Conservation (phyloP, 2,113 vertebrate genomes). For the Tinamus guttatus region DNA sequence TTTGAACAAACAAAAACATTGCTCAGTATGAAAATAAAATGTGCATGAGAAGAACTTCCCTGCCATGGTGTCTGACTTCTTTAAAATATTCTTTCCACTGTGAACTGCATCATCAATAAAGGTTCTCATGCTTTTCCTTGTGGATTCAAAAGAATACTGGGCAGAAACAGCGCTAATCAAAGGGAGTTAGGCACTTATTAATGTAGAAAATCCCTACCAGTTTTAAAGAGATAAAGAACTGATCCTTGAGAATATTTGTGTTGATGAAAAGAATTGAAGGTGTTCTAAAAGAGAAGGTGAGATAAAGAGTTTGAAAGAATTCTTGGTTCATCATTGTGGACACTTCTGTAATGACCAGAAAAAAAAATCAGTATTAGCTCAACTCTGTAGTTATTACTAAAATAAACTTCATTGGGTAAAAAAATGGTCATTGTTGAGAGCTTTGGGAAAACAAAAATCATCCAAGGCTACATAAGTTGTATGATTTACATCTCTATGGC, state of each 20-base stretch:
- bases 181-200: not conserved
- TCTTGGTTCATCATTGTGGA: not conserved
- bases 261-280: not conserved
- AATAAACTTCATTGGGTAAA: not conserved
- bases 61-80: not conserved
- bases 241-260: not conserved
- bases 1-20: not conserved
- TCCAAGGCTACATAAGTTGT: not conserved
- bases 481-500: not conserved
- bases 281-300: not conserved
- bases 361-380: not conserved
- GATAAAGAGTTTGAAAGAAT: not conserved
- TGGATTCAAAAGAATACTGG: not conserved
- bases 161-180: not conserved
- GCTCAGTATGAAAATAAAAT: not conserved
- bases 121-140: not conserved
- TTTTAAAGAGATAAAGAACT: not conserved
- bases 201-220: not conserved
- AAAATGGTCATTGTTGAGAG: not conserved
- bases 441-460: not conserved
- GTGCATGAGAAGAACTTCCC: conserved; percentile 29
- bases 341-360: not conserved
- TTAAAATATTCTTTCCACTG: not conserved
- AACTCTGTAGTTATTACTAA: not conserved
- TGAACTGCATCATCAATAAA: not conserved